Percentiles rank a stretch among this genome's conserved stretches.
These are phyloP conservation scores for Hedychridium roseum DNA, from an alignment of 2,888 invertebrate genomes.

Conservation along the genomic window DNA sequence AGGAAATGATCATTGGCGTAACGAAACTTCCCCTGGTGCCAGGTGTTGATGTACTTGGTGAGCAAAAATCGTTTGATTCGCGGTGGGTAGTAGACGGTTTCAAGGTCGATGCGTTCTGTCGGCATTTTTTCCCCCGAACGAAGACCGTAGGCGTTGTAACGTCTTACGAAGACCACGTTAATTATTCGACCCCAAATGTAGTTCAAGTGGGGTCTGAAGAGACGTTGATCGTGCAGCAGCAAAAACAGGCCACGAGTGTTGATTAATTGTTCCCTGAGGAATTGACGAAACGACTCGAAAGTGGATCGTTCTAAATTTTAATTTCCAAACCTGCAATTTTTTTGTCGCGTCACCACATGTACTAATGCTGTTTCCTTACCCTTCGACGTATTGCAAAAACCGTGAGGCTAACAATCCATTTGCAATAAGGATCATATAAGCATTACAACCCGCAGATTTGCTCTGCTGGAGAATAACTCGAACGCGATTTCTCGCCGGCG, in stretches of 20 bases:
- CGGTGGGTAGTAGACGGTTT: conserved; percentile 79
- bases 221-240: conserved; percentile 73
- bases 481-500: conserved; percentile 38
- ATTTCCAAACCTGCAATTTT: too few species aligned
- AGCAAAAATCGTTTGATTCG: conserved; percentile 68
- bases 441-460: conserved; percentile 73
- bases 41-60: conserved; percentile 72
- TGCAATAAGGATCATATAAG: conserved; percentile 75
- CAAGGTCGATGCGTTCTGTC: conserved; percentile 73
- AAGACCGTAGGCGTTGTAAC: conserved; percentile 59
- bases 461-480: conserved; percentile 39
- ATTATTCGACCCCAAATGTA: conserved; percentile 82
- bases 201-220: conserved; percentile 72
- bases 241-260: conserved; percentile 78
- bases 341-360: too few species aligned
- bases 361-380: too few species aligned
- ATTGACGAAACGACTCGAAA: too few species aligned
- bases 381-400: conserved; percentile 76
- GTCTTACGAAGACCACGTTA: conserved; percentile 76
- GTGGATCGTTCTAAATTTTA: too few species aligned
- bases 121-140: conserved; percentile 36
- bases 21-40: conserved; percentile 72
- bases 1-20: conserved; percentile 62
- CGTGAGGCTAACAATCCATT: conserved; percentile 76
- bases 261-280: conserved; percentile 71